These are phyloP conservation scores for Archips crataeganus DNA, from an alignment of 2,888 invertebrate species.

Conservation along the genomic window DNA sequence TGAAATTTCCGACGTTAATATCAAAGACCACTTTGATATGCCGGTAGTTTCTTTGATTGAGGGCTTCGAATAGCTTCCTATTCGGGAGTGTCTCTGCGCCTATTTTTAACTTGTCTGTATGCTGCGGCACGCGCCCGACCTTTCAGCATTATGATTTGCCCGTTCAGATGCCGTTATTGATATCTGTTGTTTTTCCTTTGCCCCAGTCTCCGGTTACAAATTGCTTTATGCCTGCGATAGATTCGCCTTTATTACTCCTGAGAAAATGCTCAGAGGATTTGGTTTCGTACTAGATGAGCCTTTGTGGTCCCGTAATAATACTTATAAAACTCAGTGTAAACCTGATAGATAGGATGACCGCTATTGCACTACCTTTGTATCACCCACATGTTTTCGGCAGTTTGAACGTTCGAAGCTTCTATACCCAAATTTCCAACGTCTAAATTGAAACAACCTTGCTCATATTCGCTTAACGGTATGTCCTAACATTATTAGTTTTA, in stretches of 20 bases:
- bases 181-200: slow-evolving; percentile 47
- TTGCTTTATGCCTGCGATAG: slow-evolving; percentile 28
- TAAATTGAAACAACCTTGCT: neutral
- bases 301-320: neutral
- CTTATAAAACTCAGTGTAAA: neutral
- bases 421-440: neutral
- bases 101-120: slow-evolving; percentile 74
- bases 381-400: no score
- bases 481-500: neutral
- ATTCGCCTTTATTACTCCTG: slow-evolving; percentile 16
- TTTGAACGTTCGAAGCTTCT: neutral
- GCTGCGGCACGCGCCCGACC: slow-evolving; percentile 74
- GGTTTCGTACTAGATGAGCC: slow-evolving; percentile 4
- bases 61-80: slow-evolving; percentile 69
- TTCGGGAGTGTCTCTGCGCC: slow-evolving; percentile 74
- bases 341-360: neutral
- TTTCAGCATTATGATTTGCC: slow-evolving; percentile 73
- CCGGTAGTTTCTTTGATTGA: slow-evolving; percentile 52
- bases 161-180: slow-evolving; percentile 64
- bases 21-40: slow-evolving; percentile 37
- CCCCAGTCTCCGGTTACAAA: slow-evolving; percentile 50
- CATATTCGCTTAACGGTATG: neutral
- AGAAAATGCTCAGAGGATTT: slow-evolving; percentile 13
- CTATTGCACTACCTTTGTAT: slow-evolving; percentile 9
- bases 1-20: slow-evolving; percentile 18